Evolutionary conservation across 2,113 vertebrate species (phyloP).

Genomic region (Chloroceryle aenea): DNA sequence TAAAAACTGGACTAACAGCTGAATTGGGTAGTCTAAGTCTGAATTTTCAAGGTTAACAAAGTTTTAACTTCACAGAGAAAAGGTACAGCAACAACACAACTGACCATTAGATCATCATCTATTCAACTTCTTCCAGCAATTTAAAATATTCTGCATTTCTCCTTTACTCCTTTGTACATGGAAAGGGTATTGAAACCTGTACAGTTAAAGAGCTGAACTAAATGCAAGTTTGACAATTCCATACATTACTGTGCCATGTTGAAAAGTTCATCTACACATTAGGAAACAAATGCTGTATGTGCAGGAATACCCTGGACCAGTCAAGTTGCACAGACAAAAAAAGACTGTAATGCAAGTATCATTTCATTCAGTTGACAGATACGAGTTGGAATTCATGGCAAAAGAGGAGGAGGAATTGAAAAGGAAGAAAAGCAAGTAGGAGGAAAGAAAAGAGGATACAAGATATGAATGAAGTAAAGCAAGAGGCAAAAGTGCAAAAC

Average conservation of each 20-base stretch:
- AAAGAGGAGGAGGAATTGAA: background rate
- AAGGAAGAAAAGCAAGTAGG: background rate
- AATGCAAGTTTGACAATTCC: background rate
- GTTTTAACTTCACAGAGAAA: background rate
- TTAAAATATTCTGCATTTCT: background rate
- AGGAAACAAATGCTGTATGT: background rate
- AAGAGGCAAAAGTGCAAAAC: background rate
- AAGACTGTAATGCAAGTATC: background rate
- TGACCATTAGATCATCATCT: background rate
- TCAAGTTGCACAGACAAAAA: background rate
- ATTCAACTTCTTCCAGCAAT: background rate
- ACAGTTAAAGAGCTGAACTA: background rate
- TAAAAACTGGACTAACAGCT: background rate
- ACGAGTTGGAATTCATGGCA: background rate
- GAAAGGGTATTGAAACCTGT: background rate
- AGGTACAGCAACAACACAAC: background rate
- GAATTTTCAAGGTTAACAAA: background rate
- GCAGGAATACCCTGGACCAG: background rate
- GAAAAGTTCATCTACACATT: background rate
- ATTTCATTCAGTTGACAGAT: background rate
- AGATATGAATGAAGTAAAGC: background rate
- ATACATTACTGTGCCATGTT: background rate
- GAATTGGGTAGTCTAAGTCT: background rate
- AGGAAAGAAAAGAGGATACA: background rate
- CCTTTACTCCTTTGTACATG: background rate